Evolutionary conservation across 1,140 invertebrate species (phyloP), one percentile per base, ranked within the genome.

Genomic region (Drosophila sturtevanti): DNA sequence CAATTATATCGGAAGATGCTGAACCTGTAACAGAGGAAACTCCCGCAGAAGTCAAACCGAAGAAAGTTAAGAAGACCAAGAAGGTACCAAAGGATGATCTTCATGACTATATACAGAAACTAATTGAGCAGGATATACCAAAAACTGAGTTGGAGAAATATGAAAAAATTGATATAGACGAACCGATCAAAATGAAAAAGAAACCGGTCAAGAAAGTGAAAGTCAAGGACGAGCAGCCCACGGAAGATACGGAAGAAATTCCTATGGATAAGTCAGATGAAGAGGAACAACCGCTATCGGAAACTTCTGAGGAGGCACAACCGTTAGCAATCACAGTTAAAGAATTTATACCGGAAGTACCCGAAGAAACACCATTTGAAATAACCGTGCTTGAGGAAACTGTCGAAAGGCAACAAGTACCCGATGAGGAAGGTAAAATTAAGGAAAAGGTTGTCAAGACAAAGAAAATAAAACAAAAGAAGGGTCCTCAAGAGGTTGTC

Each of bases 121-220:
- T 92, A 0, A 90, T 90, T 58, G 89, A 92, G 52, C 73, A 81
- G 16, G 91, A 93, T 81, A 89, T 92, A 66, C 85, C 82, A 2
- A 91, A 90, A 70, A 89, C 92, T 2, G 90, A 92, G 66, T 69
- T 92, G 37, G 89, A 91, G 79, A 86, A 91, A 61, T 92, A 92
- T 56, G 92, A 92, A 81, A 92, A 91, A 71, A 77, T 91, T 11
- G 90, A 87, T 56, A 64, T 91, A 18, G 81, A 91, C 44, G 72
- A 86, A 63, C 74, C 87, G 51, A 41, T 91, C 0, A 91, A 90
- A 72, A 77, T 91, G 38, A 91, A 91, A 51, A 92, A 92, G 77
- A 91, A 89, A 34, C 92, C 90, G 6, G 60, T 56, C 0, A 81
- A 85, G 27, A 90, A 86, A 44, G 69, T 91, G 48, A 78, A 77